Percentiles rank a stretch among this genome's conserved stretches.
These are phyloP conservation scores for Rhadina sibilatrix DNA, from an alignment of 2,113 vertebrate species.

Conservation along the genomic window DNA sequence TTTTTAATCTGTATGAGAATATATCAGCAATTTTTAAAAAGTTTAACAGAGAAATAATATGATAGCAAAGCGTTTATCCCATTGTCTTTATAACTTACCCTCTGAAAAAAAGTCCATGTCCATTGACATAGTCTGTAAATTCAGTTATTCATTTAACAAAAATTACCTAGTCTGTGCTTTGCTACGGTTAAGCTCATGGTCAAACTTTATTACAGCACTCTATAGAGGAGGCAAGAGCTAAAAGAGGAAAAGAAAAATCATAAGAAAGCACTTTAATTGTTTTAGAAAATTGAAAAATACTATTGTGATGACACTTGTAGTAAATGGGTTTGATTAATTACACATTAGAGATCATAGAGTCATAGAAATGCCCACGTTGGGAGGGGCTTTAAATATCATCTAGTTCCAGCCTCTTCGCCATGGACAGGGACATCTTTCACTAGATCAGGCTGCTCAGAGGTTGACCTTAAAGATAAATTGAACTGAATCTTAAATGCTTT, in stretches of 20 bases:
- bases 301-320: not conserved
- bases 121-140: not conserved
- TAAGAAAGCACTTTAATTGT: not conserved
- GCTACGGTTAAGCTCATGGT: not conserved
- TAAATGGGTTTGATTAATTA: not conserved
- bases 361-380: not conserved
- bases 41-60: not conserved
- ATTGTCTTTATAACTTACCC: not conserved
- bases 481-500: not conserved
- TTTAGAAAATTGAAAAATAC: not conserved
- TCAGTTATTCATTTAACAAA: not conserved
- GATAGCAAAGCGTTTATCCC: not conserved
- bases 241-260: not conserved
- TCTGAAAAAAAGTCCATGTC: not conserved
- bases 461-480: not conserved
- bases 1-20: not conserved
- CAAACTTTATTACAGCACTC: not conserved
- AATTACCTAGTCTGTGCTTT: not conserved
- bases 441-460: not conserved
- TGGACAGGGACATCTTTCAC: too few species aligned
- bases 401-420: not conserved
- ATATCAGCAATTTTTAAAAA: not conserved
- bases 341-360: not conserved
- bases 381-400: not conserved
- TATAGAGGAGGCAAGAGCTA: not conserved